These are phyloP conservation scores for Dendrocincla tyrannina DNA, from an alignment of 2,797 vertebrate genomes.

Conservation along the genomic window DNA sequence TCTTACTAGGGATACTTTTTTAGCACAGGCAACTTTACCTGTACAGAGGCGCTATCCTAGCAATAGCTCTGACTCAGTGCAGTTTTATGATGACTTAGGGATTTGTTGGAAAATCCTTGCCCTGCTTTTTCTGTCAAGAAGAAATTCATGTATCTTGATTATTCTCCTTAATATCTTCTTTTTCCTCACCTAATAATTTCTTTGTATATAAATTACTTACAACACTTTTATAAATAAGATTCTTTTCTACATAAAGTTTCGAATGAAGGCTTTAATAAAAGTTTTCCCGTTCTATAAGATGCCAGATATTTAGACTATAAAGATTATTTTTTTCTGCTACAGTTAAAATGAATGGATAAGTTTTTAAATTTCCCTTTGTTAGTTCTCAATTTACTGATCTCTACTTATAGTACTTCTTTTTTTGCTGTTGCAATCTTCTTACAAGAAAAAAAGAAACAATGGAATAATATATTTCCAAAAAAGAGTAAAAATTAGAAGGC, in stretches of 20 bases:
- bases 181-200: neutral
- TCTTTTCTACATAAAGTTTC: neutral
- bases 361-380: neutral
- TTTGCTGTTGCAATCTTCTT: accelerated
- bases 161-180: neutral
- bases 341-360: neutral
- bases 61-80: neutral
- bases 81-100: neutral
- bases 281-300: neutral
- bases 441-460: neutral
- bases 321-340: neutral
- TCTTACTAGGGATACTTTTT: neutral
- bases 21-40: neutral
- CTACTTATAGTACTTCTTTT: neutral
- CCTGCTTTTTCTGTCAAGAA: neutral
- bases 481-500: neutral
- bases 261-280: neutral
- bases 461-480: neutral
- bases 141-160: neutral
- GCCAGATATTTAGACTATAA: neutral
- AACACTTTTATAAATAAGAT: neutral
- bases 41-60: neutral
- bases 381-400: neutral
- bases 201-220: neutral
- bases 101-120: neutral